Percentiles rank a stretch among this genome's conserved stretches.
Conservation (phyloP, 1,140 invertebrate species). For the Melitaea cinxia region DNA sequence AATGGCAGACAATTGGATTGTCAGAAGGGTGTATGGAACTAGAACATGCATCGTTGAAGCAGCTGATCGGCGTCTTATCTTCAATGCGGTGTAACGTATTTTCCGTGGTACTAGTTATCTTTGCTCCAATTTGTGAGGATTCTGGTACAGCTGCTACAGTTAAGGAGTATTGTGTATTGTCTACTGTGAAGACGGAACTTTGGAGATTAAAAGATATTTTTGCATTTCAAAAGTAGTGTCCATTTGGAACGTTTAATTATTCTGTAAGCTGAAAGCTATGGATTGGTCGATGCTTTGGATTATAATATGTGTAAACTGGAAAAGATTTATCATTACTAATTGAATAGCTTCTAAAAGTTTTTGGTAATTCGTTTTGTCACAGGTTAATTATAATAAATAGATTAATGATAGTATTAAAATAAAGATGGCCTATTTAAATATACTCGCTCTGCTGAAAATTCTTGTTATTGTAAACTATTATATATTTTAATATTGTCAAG, state of each 20-base stretch:
- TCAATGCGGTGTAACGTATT: slow-evolving; percentile 35
- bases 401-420: too few species aligned
- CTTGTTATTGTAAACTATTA: too few species aligned
- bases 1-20: slow-evolving; percentile 41
- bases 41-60: slow-evolving; percentile 56
- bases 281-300: not conserved
- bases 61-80: slow-evolving; percentile 52
- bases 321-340: too few species aligned
- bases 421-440: too few species aligned
- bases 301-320: too few species aligned
- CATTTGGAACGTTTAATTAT: not conserved
- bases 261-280: not conserved
- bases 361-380: too few species aligned
- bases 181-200: not conserved
- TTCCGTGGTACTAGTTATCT: slow-evolving; percentile 38
- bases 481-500: too few species aligned
- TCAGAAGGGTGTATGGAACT: slow-evolving; percentile 54
- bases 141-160: slow-evolving; percentile 28
- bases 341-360: too few species aligned
- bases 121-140: slow-evolving; percentile 57
- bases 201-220: not conserved
- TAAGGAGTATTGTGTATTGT: not conserved
- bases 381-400: too few species aligned
- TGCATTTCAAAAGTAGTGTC: not conserved
- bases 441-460: too few species aligned